A percentile compares a stretch with the other conserved stretches of the same genome.
These are phyloP conservation scores for Lycia hirtaria DNA, from an alignment of 2,888 invertebrate genomes.

Conservation along the genomic window DNA sequence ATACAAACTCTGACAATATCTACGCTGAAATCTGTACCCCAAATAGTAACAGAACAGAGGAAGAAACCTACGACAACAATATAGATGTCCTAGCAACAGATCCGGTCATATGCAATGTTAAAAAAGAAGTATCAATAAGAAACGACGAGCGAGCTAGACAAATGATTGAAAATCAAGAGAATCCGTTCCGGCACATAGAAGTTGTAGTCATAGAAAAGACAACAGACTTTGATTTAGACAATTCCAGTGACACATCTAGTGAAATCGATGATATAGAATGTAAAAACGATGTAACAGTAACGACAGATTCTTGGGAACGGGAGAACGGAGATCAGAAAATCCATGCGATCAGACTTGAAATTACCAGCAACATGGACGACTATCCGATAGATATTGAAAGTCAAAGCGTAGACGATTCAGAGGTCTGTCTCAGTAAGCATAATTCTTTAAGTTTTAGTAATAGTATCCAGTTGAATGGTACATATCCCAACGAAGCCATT, in stretches of 20 bases:
- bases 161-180: slow-evolving; percentile 78
- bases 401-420: slow-evolving; percentile 58
- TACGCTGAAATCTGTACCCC: slow-evolving; percentile 89
- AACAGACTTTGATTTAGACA: slow-evolving; percentile 78
- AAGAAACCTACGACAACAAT: slow-evolving; percentile 73
- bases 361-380: slow-evolving; percentile 79
- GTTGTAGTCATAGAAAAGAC: slow-evolving; percentile 83
- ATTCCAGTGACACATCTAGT: slow-evolving; percentile 75
- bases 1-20: slow-evolving; percentile 86
- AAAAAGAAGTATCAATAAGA: slow-evolving; percentile 77
- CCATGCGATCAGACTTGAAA: slow-evolving; percentile 81
- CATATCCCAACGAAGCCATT: slow-evolving; percentile 84
- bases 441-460: slow-evolving; percentile 79
- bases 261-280: slow-evolving; percentile 74
- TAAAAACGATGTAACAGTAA: slow-evolving; percentile 73
- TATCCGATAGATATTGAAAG: slow-evolving; percentile 68
- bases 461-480: slow-evolving; percentile 84
- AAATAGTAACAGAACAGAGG: slow-evolving; percentile 70
- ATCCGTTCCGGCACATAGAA: slow-evolving; percentile 81
- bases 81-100: slow-evolving; percentile 77
- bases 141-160: slow-evolving; percentile 79
- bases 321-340: slow-evolving; percentile 72
- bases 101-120: slow-evolving; percentile 80
- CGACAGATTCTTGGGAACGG: slow-evolving; percentile 80
- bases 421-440: slow-evolving; percentile 76